phyloP scores from a whole-genome alignment of 2,888 invertebrate species.

The Leptothorax acervorum region DNA sequence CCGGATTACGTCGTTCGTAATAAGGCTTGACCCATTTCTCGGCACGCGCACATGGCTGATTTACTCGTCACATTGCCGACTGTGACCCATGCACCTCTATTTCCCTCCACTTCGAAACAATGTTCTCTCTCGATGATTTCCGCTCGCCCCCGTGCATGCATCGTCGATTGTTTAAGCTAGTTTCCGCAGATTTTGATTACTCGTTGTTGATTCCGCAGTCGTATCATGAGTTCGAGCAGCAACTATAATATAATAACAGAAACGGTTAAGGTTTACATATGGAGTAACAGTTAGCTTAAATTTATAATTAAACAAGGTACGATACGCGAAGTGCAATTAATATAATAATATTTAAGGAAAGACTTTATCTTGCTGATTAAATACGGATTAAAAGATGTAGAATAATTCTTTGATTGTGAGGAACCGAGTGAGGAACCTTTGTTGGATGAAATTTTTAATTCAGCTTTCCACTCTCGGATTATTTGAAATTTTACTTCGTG shows the following conservation, averaged over 20 bases:
- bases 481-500: constrained; percentile 8
- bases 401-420: neutral
- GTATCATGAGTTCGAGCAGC: neutral
- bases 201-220: neutral
- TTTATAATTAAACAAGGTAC: neutral
- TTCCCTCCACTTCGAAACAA: neutral
- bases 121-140: constrained; percentile 28
- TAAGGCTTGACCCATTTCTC: constrained; percentile 65
- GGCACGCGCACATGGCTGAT: constrained; percentile 46
- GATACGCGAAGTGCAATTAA: neutral
- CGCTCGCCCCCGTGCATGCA: neutral
- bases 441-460: constrained; percentile 34
- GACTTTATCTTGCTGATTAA: constrained; percentile 21
- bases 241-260: neutral
- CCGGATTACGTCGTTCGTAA: constrained; percentile 56
- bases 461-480: neutral
- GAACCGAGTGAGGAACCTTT: neutral
- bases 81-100: neutral
- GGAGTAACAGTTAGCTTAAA: neutral
- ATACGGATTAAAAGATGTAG: constrained; percentile 13
- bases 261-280: neutral
- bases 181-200: constrained; percentile 28
- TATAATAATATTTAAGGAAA: constrained; percentile 14
- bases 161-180: neutral
- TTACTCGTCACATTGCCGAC: constrained; percentile 14